These are phyloP conservation scores for Hypomesus transpacificus DNA, from an alignment of 2,113 vertebrate genomes.

Conservation along the genomic window DNA sequence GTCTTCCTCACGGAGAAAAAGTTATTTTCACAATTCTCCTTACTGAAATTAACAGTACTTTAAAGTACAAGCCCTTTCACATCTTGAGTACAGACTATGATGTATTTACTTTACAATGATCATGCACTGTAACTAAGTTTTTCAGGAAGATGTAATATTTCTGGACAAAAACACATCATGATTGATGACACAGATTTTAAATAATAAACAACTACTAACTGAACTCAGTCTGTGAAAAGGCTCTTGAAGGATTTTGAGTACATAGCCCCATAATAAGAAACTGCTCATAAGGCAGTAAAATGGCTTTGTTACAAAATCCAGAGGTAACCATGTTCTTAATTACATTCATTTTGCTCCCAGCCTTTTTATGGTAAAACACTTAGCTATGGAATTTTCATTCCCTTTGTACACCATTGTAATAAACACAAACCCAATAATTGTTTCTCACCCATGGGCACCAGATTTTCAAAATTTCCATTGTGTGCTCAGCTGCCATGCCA, in stretches of 20 bases:
- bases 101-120: no score
- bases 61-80: no score
- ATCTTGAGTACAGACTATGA: no score
- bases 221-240: conserved; percentile 9
- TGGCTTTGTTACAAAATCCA: conserved; percentile 53
- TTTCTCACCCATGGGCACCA: conserved; percentile 66
- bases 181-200: no score
- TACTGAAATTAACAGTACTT: no score
- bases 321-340: conserved; percentile 66
- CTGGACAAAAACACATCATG: no score
- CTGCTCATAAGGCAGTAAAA: conserved; percentile 54
- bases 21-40: no score
- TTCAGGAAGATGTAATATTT: no score
- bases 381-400: conserved; percentile 64
- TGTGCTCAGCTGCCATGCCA: conserved; percentile 52
- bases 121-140: no score
- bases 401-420: conserved; percentile 66
- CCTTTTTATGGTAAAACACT: conserved; percentile 65
- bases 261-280: conserved; percentile 28
- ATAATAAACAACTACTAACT: no score
- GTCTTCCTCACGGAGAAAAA: no score
- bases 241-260: conserved; percentile 27
- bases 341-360: conserved; percentile 62
- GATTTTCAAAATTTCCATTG: conserved; percentile 62
- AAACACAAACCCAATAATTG: conserved; percentile 65